A percentile compares a stretch with the other conserved stretches of the same genome.
phyloP scores from a whole-genome alignment of 2,888 invertebrate genomes.

The Carterocephalus palaemon region DNA sequence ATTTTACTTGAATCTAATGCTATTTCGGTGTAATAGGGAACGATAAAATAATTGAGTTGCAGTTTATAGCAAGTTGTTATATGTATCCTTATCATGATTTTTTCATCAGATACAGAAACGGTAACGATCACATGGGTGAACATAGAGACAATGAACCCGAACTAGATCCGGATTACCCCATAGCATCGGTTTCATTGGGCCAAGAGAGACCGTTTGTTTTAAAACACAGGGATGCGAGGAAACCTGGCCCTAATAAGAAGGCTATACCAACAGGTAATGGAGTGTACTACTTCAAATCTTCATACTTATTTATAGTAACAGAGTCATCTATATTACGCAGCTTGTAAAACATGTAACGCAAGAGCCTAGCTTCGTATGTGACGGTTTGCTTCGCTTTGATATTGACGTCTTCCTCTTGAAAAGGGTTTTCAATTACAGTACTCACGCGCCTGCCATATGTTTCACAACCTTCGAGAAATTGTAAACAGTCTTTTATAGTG shows the following conservation, averaged over 20 bases:
- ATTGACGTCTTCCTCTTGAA: conserved; percentile 84
- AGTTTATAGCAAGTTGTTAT: conserved; percentile 1
- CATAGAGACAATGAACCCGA: conserved; percentile 85
- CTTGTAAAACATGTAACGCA: conserved; percentile 89
- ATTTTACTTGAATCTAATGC: too few species aligned
- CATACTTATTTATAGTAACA: conserved; percentile 74
- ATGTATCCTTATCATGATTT: conserved; percentile 8
- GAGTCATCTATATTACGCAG: conserved; percentile 78
- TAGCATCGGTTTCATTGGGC: conserved; percentile 84
- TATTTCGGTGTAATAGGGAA: too few species aligned
- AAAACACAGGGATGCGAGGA: conserved; percentile 78
- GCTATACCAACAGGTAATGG: conserved; percentile 62
- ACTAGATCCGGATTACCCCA: conserved; percentile 79
- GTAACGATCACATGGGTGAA: conserved; percentile 84
- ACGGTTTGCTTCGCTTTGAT: conserved; percentile 92
- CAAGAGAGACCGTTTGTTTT: conserved; percentile 82
- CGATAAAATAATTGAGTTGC: too few species aligned
- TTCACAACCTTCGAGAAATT: conserved; percentile 94
- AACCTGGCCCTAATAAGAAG: conserved; percentile 64
- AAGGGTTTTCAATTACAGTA: conserved; percentile 89
- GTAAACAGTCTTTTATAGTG: conserved; percentile 91
- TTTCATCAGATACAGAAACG: conserved; percentile 80
- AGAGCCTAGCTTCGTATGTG: conserved; percentile 91
- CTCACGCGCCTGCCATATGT: conserved; percentile 90
- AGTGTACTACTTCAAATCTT: conserved; percentile 67